Evolutionary conservation across 2,888 invertebrate species (phyloP), one percentile per base, ranked within the genome.

Genomic region (Anthophora plumipes): DNA sequence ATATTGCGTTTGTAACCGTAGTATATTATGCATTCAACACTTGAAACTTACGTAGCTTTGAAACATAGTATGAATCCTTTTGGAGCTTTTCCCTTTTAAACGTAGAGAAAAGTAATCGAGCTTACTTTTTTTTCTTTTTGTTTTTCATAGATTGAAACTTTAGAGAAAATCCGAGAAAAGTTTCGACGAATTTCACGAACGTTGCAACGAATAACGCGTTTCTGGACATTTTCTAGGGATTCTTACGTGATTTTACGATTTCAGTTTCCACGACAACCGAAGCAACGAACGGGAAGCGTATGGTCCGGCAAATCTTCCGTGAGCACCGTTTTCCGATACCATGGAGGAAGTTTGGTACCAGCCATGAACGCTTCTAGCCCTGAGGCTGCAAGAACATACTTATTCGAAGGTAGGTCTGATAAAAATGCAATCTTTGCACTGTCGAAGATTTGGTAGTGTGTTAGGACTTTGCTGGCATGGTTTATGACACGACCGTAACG

Each of bases 351-450:
- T 90, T 95, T 98, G 90, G 96, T 97, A 59, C 97, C 97, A 83
- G 94, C 95, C 7, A 97, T 97, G 5, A 96, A 97, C 0, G 96
- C 97, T n/a, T 97, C 97, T 0, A 98, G 98, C 72, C 98, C 98
- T 0, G 98, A 98, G 86, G 96, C 97, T 37, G 96, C 97, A 0
- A 95, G 98, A 83, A 98, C 97, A 0, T 99, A 99, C 92, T 94
- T 99, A 11, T 99, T 98, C 92, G 98, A 99, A 94, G 98, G 98
- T 91, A 94, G n/a, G n/a, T n/a, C n/a, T n/a, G n/a, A n/a, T n/a
- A n/a, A n/a, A n/a, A n/a, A n/a, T n/a, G n/a, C n/a, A n/a, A n/a
- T n/a, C n/a, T n/a, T n/a, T n/a, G n/a, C n/a, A n/a, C n/a, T n/a
- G n/a, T n/a, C n/a, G n/a, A n/a, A n/a, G n/a, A n/a, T n/a, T n/a